Percentiles rank a stretch among this genome's conserved stretches.
phyloP scores from a whole-genome alignment of 2,888 invertebrate genomes.

The Ceramica pisi region DNA sequence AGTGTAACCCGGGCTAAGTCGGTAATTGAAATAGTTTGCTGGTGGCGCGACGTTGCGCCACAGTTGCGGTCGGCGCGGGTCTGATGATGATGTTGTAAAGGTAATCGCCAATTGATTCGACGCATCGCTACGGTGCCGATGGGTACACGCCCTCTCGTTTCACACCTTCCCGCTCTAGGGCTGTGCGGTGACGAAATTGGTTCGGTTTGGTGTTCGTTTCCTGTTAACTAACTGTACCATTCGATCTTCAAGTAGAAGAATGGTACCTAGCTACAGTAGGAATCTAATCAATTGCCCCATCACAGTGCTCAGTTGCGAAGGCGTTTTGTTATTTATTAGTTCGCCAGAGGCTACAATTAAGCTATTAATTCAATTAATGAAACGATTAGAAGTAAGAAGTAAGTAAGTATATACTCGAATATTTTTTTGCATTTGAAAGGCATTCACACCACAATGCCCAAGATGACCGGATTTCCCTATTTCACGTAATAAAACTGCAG shows the following conservation, averaged over 20 bases:
- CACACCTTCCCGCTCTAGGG: constrained; percentile 20
- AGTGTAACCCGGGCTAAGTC: constrained; percentile 38
- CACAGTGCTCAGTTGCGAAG: background rate
- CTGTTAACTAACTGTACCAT: background rate
- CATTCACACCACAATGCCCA: background rate
- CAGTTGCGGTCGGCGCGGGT: constrained; percentile 13
- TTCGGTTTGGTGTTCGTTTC: constrained; percentile 8
- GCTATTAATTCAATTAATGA: background rate
- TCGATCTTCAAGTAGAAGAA: background rate
- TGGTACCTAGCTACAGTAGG: background rate
- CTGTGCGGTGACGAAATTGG: constrained; percentile 1
- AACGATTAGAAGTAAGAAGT: background rate
- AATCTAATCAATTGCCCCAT: background rate
- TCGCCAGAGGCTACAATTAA: background rate
- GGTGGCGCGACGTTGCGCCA: constrained; percentile 12
- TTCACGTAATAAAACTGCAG: constrained; percentile 8
- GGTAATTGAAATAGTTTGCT: constrained; percentile 50
- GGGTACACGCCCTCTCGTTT: constrained; percentile 4
- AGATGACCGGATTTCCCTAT: background rate
- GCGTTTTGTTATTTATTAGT: background rate
- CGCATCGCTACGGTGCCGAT: background rate
- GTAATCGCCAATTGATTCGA: constrained; percentile 28
- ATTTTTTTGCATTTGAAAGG: background rate
- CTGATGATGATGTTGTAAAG: constrained; percentile 18
- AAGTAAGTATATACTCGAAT: background rate